phyloP scores from a whole-genome alignment of 2,888 invertebrate genomes.

The Laspeyria flexula region DNA sequence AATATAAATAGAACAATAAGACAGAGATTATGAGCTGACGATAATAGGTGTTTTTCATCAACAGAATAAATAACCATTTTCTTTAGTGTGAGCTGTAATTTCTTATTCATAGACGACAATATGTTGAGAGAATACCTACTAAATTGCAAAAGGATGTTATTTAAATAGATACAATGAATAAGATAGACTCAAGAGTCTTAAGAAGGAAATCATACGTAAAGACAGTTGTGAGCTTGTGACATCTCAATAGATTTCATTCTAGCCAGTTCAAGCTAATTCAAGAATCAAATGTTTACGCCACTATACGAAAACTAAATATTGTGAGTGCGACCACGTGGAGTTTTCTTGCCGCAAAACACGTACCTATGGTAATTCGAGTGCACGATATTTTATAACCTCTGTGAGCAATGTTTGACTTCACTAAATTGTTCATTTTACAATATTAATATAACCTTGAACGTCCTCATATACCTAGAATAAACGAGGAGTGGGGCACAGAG shows the following conservation, averaged over 20 bases:
- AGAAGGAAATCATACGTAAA: background rate
- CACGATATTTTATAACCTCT: slow-evolving; percentile 42
- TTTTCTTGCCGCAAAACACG: slow-evolving; percentile 9
- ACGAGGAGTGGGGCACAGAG: slow-evolving; percentile 35
- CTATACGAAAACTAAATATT: too few relatives aligned
- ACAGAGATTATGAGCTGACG: too few relatives aligned
- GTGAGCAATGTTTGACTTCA: slow-evolving; percentile 45
- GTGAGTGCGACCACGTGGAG: slow-evolving; percentile 7
- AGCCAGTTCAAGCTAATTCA: background rate
- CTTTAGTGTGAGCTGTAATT: too few relatives aligned
- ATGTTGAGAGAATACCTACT: background rate
- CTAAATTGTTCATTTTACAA: slow-evolving; percentile 53
- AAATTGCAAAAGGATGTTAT: background rate
- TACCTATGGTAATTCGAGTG: too few relatives aligned
- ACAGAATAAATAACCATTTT: too few relatives aligned
- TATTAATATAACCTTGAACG: slow-evolving; percentile 67
- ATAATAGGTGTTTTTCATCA: too few relatives aligned
- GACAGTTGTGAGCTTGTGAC: background rate
- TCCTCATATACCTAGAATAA: slow-evolving; percentile 34
- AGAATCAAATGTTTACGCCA: too few relatives aligned
- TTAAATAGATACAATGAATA: background rate
- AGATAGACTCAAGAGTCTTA: background rate
- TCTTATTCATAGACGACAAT: too few relatives aligned
- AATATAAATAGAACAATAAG: too few relatives aligned
- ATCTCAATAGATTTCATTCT: background rate